Conservation (phyloP, 2,888 invertebrate species). For the Halictus ligatus region DNA sequence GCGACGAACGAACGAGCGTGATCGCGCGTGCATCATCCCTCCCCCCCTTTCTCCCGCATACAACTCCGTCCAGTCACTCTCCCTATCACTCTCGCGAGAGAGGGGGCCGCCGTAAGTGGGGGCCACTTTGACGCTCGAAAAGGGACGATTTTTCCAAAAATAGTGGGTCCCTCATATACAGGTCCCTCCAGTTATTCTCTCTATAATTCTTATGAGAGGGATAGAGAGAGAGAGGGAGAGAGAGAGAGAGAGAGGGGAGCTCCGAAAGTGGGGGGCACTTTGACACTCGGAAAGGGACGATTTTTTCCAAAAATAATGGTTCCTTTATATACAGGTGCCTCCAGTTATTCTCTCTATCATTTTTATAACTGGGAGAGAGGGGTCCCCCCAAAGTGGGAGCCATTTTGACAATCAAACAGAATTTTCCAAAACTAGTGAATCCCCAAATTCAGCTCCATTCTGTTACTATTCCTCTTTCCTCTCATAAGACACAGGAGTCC, state of each 20-base stretch:
- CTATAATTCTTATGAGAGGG: too few relatives aligned
- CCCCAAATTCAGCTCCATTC: too few relatives aligned
- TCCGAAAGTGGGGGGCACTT: too few relatives aligned
- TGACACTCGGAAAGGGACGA: too few relatives aligned
- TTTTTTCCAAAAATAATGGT: too few relatives aligned
- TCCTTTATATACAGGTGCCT: neutral
- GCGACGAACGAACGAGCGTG: slow-evolving; percentile 54
- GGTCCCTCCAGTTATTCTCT: too few relatives aligned
- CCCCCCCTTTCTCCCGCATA: slow-evolving; percentile 39
- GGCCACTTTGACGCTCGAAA: neutral
- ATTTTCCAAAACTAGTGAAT: too few relatives aligned
- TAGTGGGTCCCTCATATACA: neutral
- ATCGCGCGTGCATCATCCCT: slow-evolving; percentile 65
- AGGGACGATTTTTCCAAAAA: neutral
- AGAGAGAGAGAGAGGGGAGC: neutral
- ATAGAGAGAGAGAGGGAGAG: neutral
- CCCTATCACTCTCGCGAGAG: slow-evolving; percentile 8
- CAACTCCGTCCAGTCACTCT: slow-evolving; percentile 44
- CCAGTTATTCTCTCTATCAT: too few relatives aligned
- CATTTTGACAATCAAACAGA: too few relatives aligned
- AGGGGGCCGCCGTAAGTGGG: neutral
- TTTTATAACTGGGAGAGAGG: too few relatives aligned
- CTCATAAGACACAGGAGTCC: neutral
- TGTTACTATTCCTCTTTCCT: too few relatives aligned
- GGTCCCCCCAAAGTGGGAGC: too few relatives aligned